Evolutionary conservation across 2,113 vertebrate genomes (phyloP).

Genomic region (Forbesichthys agassizii): DNA sequence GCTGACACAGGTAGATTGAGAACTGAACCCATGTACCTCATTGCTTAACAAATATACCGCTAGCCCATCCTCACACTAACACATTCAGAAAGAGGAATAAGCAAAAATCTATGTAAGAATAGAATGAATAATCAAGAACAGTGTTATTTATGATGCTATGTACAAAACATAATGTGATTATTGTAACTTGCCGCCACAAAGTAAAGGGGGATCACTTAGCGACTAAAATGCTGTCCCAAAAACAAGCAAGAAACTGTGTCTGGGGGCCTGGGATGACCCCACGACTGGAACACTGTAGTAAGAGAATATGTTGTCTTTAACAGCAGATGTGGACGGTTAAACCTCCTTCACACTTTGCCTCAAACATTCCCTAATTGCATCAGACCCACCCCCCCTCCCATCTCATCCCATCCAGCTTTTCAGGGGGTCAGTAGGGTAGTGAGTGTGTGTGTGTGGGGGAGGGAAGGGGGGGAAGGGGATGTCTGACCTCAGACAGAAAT

Average conservation of each 20-base stretch:
- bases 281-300: constrained; percentile 33
- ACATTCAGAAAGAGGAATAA: no score
- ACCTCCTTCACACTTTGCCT: constrained; percentile 59
- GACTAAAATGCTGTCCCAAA: background rate
- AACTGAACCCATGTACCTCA: no score
- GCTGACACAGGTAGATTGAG: no score
- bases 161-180: no score
- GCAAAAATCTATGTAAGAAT: no score
- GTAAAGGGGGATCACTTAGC: no score
- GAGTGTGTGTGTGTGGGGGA: no score
- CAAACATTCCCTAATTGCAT: constrained; percentile 71
- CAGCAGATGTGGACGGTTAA: constrained; percentile 25
- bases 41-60: no score
- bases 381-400: constrained; percentile 62
- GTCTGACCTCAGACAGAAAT: constrained; percentile 61
- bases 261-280: constrained; percentile 30
- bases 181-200: no score
- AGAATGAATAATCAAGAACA: no score
- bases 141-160: no score
- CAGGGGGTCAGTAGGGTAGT: constrained; percentile 28
- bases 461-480: background rate
- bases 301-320: constrained; percentile 34
- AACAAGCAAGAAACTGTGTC: background rate
- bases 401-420: constrained; percentile 63
- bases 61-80: no score